phyloP scores from a whole-genome alignment of 2,797 vertebrate species.

The Rhinatrema bivittatum region DNA sequence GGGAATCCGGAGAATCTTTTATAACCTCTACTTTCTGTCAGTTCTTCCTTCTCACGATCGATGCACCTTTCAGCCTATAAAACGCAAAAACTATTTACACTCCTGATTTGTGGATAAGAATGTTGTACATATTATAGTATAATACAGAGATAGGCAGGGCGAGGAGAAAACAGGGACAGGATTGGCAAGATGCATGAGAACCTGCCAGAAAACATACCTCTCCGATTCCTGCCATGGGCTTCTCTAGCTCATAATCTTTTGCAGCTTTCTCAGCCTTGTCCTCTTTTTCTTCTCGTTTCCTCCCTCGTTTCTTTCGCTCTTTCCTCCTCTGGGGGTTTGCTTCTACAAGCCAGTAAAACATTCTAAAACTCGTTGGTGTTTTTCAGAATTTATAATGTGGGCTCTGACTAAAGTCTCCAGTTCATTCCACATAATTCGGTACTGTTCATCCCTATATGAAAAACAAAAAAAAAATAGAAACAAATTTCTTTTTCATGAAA shows the following conservation, averaged over 20 bases:
- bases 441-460: constrained; percentile 82
- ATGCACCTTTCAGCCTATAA: constrained; percentile 73
- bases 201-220: constrained; percentile 53
- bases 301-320: constrained; percentile 91
- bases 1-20: constrained; percentile 96
- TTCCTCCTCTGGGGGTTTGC: constrained; percentile 95
- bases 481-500: not conserved
- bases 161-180: not conserved
- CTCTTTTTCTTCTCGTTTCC: constrained; percentile 93
- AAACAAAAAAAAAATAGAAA: not conserved
- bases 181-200: not conserved
- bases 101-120: too few relatives aligned
- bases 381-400: constrained; percentile 78
- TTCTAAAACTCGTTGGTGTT: constrained; percentile 88
- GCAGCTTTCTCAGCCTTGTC: constrained; percentile 80
- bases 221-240: constrained; percentile 88
- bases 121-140: too few relatives aligned
- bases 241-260: constrained; percentile 82
- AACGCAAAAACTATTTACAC: too few relatives aligned
- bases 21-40: constrained; percentile 83
- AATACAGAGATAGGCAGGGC: too few relatives aligned
- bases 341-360: constrained; percentile 89
- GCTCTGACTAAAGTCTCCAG: constrained; percentile 91
- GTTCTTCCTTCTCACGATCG: constrained; percentile 87
- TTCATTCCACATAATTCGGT: constrained; percentile 99